Evolutionary conservation across 2,797 vertebrate genomes (phyloP).

Genomic region (Alcedo atthis): DNA sequence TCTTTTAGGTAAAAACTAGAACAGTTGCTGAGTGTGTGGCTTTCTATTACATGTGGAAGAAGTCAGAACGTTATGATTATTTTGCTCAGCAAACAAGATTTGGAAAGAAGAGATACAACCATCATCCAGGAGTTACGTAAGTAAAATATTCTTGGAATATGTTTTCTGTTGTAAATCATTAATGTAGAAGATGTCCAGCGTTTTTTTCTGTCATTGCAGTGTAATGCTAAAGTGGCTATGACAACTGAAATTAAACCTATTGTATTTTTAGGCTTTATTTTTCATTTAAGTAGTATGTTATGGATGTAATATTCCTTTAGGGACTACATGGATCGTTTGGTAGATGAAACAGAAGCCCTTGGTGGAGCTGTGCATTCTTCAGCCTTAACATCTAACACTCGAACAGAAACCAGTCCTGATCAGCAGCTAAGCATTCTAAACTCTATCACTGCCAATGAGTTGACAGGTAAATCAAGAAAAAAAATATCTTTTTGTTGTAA

Average conservation of each 20-base stretch:
- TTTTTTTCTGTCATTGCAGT: background rate
- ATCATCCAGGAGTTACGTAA: conserved; percentile 98
- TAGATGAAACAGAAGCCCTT: conserved; percentile 94
- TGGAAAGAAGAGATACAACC: conserved; percentile 97
- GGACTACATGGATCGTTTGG: conserved; percentile 96
- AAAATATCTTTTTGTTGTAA: background rate
- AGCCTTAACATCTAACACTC: conserved; percentile 85
- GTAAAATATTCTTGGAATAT: conserved; percentile 59
- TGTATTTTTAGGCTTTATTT: background rate
- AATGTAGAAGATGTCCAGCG: background rate
- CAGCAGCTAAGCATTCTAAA: conserved; percentile 93
- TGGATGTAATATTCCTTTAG: conserved; percentile 66
- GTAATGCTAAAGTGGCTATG: background rate
- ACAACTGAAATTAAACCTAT: background rate
- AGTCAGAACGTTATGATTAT: conserved; percentile 95
- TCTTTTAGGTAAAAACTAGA: conserved; percentile 87
- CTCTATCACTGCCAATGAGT: conserved; percentile 95
- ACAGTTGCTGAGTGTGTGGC: conserved; percentile 97
- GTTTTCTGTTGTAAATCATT: background rate
- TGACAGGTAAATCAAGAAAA: conserved; percentile 85
- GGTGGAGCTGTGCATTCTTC: conserved; percentile 89
- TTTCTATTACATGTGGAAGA: conserved; percentile 99
- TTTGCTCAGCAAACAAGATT: conserved; percentile 97
- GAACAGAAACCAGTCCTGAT: conserved; percentile 88
- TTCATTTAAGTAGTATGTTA: background rate